Evolutionary conservation across 2,113 vertebrate genomes (phyloP).

Genomic region (Anguilla rostrata): DNA sequence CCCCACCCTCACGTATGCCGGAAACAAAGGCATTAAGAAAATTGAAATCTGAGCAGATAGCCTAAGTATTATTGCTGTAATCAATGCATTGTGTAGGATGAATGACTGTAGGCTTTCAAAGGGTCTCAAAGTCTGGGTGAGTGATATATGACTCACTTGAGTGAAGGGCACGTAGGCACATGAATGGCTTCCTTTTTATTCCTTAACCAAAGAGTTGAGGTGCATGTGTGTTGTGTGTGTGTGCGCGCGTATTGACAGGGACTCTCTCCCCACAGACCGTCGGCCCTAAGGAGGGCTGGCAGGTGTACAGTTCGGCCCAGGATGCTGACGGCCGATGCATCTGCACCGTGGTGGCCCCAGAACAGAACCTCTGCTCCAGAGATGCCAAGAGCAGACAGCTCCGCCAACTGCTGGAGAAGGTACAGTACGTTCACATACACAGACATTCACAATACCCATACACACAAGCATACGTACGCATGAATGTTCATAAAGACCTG

Average conservation of each 20-base stretch:
- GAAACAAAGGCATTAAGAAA: not conserved
- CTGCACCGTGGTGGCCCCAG: conserved; percentile 92
- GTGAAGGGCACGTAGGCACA: not conserved
- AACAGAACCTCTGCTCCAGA: conserved; percentile 85
- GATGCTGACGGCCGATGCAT: conserved; percentile 92
- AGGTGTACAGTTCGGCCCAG: conserved; percentile 93
- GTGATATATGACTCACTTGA: not conserved
- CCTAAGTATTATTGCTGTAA: not conserved
- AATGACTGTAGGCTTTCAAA: not conserved
- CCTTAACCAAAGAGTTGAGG: not conserved
- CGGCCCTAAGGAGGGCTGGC: conserved; percentile 93
- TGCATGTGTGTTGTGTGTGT: not conserved
- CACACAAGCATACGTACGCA: no score
- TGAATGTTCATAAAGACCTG: not conserved
- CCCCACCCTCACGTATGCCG: no score
- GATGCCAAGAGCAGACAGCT: conserved; percentile 91
- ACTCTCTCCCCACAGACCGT: conserved; percentile 11
- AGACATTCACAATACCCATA: not conserved
- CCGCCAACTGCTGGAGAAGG: conserved; percentile 87
- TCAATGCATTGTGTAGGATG: not conserved
- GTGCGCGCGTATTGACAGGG: not conserved
- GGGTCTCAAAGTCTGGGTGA: not conserved
- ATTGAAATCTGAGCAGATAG: not conserved
- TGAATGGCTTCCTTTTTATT: not conserved
- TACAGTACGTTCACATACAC: conserved; percentile 66